Evolutionary conservation across 2,113 vertebrate genomes (phyloP), one percentile per base, ranked within the genome.

Genomic region (Silurus meridionalis): DNA sequence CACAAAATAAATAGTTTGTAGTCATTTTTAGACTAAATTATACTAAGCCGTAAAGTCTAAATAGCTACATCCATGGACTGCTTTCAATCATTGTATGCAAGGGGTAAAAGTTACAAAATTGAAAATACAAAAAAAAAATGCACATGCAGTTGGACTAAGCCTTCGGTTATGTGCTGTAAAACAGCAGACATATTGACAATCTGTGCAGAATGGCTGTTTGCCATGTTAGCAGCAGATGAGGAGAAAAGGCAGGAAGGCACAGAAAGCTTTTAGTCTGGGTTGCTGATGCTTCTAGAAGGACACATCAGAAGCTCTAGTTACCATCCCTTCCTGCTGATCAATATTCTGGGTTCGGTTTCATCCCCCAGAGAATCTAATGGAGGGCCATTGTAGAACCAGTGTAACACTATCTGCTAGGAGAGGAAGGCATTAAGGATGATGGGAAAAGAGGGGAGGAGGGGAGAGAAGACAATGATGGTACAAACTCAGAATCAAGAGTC

Each of bases 331-430:
- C 93, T 94, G 90, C 93, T 94, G 96, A 99, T 99, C 98, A 95
- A 99, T 99, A 98, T 95, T 93, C 95, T 95, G 96, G 96, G 94
- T 97, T 94, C 95, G 94, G 95, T 98, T 99, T 94, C 95, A 95
- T 98, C 97, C 98, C 37, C 97, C 90, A 87, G 96, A 96, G 97
- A 95, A 95, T 93, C 96, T 98, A 99, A 99, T 98, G 96, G 97
- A 95, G 96, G 96, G 95, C 95, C 92, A 95, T 95, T 94, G 94
- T 95, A 94, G 96, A 97, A 96, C 95, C 92, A 94, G 94, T 94
- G 97, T 98, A 98, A 99, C 95, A 95, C 96, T 97, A 97, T 96
- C 97, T 95, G 95, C 92, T 96, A 96, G 97, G 89, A 89, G 90
- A 82, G 61, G 85, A 85, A 58, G 75, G 28, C 72, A 86, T 48